phyloP scores from a whole-genome alignment of 35 echinoderm and acorn worm genomes.

The Diadema setosum region DNA sequence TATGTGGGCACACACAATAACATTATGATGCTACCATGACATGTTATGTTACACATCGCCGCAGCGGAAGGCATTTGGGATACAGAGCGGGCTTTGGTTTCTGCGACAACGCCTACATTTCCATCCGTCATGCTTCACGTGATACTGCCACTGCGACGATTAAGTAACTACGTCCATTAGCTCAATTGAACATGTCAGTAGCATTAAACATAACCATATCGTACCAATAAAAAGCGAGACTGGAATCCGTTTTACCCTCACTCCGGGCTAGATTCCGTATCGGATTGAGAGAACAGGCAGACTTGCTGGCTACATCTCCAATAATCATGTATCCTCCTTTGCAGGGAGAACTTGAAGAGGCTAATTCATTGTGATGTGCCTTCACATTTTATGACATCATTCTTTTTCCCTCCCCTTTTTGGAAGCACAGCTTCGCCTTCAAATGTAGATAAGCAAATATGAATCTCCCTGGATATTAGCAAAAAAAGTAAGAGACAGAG shows the following conservation, averaged over 20 bases:
- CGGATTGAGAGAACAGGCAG: not conserved
- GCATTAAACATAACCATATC: not conserved
- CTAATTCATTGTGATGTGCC: not conserved
- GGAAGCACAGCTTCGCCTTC: too few species aligned
- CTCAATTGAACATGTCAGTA: conserved; percentile 16
- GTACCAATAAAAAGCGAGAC: not conserved
- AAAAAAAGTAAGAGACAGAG: too few species aligned
- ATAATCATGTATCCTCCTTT: not conserved
- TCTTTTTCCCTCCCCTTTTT: too few species aligned
- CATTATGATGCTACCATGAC: too few species aligned
- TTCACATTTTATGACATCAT: not conserved
- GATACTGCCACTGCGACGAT: not conserved
- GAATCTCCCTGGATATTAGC: too few species aligned
- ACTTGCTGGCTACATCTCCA: not conserved
- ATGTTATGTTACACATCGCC: too few species aligned
- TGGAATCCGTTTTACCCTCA: not conserved
- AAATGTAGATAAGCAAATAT: too few species aligned
- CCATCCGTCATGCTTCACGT: not conserved
- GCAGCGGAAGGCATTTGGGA: too few species aligned
- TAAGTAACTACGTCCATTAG: conserved; percentile 5
- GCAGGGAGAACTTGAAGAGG: not conserved
- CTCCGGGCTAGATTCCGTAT: not conserved
- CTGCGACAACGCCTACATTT: too few species aligned
- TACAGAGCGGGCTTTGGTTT: too few species aligned
- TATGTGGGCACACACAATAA: too few species aligned